These are phyloP conservation scores for Noctua janthe DNA, from an alignment of 2,888 invertebrate genomes.

Conservation along the genomic window DNA sequence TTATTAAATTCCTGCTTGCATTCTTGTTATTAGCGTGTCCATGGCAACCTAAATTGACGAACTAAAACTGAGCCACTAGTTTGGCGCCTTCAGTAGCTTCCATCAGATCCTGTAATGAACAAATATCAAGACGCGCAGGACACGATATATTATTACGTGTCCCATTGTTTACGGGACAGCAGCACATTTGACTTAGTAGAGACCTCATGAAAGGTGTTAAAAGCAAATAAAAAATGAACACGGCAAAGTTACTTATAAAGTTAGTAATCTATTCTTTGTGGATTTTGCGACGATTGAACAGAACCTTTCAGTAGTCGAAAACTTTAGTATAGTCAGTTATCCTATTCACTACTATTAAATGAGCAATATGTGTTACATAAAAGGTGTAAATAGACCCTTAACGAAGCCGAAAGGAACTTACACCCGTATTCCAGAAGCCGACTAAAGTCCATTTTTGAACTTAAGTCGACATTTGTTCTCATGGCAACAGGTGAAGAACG, in stretches of 20 bases:
- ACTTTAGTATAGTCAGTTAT: too few relatives aligned
- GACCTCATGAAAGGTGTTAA: too few relatives aligned
- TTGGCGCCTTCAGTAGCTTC: background rate
- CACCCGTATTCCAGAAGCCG: too few relatives aligned
- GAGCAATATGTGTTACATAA: too few relatives aligned
- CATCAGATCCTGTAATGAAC: background rate
- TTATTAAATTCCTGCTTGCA: slow-evolving; percentile 63
- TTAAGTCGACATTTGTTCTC: too few relatives aligned
- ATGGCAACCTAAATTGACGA: background rate
- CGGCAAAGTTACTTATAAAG: background rate
- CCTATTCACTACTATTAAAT: too few relatives aligned
- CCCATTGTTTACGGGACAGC: background rate
- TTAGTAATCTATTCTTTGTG: background rate
- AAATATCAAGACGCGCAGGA: background rate
- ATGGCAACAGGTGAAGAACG: too few relatives aligned
- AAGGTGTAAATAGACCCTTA: too few relatives aligned
- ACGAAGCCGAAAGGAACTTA: too few relatives aligned
- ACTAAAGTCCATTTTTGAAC: too few relatives aligned
- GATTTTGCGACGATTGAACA: background rate
- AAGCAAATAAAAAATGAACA: background rate
- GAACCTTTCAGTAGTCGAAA: background rate
- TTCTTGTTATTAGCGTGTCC: background rate
- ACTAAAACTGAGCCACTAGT: background rate
- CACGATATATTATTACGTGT: background rate
- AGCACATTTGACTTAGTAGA: background rate